Evolutionary conservation across 2,113 vertebrate genomes (phyloP).

Genomic region (Zosterops hypoxanthus): DNA sequence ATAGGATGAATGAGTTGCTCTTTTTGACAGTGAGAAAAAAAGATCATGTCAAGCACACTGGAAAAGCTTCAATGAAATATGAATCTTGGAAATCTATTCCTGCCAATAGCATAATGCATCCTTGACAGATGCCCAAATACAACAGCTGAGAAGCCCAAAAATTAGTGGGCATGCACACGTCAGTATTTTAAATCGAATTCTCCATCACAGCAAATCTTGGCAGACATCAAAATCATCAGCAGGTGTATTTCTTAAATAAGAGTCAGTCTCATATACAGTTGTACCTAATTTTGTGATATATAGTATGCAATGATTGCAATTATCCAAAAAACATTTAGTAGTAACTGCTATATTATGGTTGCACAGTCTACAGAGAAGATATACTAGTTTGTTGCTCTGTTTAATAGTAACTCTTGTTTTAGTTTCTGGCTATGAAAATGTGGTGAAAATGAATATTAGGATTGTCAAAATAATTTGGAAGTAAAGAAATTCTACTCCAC

Average conservation of each 20-base stretch:
- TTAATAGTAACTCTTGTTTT: neutral
- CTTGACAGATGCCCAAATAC: neutral
- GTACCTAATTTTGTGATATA: neutral
- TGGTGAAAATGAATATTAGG: neutral
- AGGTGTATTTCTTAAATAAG: neutral
- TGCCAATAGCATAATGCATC: neutral
- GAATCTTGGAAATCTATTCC: neutral
- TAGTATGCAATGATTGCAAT: neutral
- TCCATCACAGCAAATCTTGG: neutral
- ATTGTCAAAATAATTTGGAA: neutral
- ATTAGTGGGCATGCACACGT: fast-evolving
- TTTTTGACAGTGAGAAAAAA: neutral
- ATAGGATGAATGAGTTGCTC: neutral
- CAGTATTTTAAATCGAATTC: neutral
- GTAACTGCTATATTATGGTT: neutral
- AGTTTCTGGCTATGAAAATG: neutral
- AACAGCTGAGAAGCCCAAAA: neutral
- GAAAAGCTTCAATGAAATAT: neutral
- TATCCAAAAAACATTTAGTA: neutral
- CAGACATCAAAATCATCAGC: neutral
- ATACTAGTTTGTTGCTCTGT: neutral
- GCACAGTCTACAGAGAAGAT: neutral
- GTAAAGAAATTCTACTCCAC: neutral
- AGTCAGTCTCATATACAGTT: neutral
- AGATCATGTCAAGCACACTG: neutral